These are phyloP conservation scores for Sebastes alutus DNA, from an alignment of 2,797 vertebrate species.

Conservation along the genomic window DNA sequence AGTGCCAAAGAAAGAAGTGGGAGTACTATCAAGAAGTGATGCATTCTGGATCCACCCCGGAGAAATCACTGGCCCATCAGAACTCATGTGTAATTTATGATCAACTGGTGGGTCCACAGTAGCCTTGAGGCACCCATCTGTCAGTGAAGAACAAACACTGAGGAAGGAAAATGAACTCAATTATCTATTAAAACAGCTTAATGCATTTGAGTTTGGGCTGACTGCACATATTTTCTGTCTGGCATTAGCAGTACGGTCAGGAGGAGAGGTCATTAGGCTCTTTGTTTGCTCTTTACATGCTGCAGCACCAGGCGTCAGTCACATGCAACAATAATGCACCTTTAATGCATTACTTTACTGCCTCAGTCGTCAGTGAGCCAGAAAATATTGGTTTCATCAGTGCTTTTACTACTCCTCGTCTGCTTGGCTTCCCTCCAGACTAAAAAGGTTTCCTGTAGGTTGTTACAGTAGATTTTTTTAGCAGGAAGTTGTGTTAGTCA, in stretches of 20 bases:
- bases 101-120: conserved; percentile 61
- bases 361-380: conserved; percentile 43
- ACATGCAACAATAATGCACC: conserved; percentile 60
- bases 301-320: conserved; percentile 24
- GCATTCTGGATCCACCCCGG: conserved; percentile 67
- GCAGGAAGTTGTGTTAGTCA: conserved; percentile 30
- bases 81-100: conserved; percentile 75
- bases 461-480: conserved; percentile 25
- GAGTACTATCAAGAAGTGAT: conserved; percentile 36
- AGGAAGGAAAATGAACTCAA: conserved; percentile 55
- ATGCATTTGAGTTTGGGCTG: conserved; percentile 63
- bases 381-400: conserved; percentile 42
- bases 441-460: conserved; percentile 32
- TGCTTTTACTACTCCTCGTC: conserved; percentile 52
- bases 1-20: conserved; percentile 18
- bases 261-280: conserved; percentile 20
- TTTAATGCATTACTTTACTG: conserved; percentile 62
- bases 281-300: conserved; percentile 33
- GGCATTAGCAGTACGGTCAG: conserved; percentile 44
- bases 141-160: conserved; percentile 64
- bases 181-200: conserved; percentile 70
- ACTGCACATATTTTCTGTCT: conserved; percentile 50
- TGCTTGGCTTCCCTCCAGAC: conserved; percentile 38
- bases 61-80: conserved; percentile 63
- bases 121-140: conserved; percentile 70